These are phyloP conservation scores for Chaetogeoica ovagalla DNA, from an alignment of 2,888 invertebrate genomes.

Conservation along the genomic window DNA sequence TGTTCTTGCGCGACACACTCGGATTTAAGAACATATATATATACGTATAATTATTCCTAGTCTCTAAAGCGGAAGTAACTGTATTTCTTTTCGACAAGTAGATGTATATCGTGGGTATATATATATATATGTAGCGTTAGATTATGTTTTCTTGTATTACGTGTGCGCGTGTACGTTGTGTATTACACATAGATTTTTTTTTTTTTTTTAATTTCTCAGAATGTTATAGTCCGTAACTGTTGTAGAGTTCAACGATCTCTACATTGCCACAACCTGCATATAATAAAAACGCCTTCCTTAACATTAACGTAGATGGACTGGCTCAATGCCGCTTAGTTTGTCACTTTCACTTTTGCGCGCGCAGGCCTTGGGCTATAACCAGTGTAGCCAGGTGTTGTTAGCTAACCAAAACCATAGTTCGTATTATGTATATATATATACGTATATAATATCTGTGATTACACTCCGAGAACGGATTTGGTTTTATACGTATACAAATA, in stretches of 20 bases:
- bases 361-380: conserved; percentile 51
- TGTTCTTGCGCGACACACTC: too few relatives aligned
- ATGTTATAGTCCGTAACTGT: conserved; percentile 14
- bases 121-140: neutral
- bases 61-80: too few relatives aligned
- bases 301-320: conserved; percentile 53
- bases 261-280: conserved; percentile 52
- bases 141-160: neutral
- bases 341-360: conserved; percentile 51
- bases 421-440: neutral
- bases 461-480: conserved; percentile 18
- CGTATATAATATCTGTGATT: conserved; percentile 16
- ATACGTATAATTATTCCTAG: too few relatives aligned
- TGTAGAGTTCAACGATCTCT: conserved; percentile 42
- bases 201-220: conserved; percentile 39
- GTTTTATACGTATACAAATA: too few relatives aligned
- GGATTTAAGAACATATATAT: too few relatives aligned
- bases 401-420: conserved; percentile 50
- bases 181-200: conserved; percentile 31
- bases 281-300: conserved; percentile 51
- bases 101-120: too few relatives aligned
- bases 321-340: conserved; percentile 51
- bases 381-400: conserved; percentile 52
- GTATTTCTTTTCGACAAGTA: too few relatives aligned
- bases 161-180: neutral